These are phyloP conservation scores for Dasyornis broadbenti DNA, from an alignment of 2,113 vertebrate species.

Conservation along the genomic window DNA sequence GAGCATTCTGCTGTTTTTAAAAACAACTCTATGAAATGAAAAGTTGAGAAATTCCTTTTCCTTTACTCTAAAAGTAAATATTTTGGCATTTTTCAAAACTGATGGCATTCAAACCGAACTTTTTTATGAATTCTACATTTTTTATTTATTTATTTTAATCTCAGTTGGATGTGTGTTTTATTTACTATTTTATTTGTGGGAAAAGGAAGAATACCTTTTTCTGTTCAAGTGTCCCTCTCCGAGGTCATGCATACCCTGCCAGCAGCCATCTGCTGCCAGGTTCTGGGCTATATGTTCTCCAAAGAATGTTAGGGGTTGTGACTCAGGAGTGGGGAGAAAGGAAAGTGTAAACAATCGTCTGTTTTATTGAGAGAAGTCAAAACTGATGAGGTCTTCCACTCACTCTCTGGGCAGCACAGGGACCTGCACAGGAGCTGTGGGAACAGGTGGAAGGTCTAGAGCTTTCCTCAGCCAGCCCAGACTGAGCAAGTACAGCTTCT, in stretches of 20 bases:
- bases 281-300: not conserved
- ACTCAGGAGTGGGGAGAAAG: not conserved
- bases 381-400: not conserved
- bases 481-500: not conserved
- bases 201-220: not conserved
- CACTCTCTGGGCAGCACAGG: not conserved
- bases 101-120: not conserved
- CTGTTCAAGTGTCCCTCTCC: not conserved
- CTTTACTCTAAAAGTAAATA: not conserved
- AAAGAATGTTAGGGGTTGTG: not conserved
- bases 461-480: not conserved
- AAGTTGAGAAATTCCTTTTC: not conserved
- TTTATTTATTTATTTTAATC: not conserved
- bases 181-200: not conserved
- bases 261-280: not conserved
- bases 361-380: not conserved
- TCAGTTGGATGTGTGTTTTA: not conserved
- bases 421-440: not conserved
- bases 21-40: not conserved
- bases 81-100: not conserved
- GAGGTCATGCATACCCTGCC: fast-evolving
- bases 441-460: not conserved
- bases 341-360: not conserved
- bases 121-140: not conserved
- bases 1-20: not conserved